Conservation (phyloP, 2,888 invertebrate species). For the Strigamia transsilvanica region DNA sequence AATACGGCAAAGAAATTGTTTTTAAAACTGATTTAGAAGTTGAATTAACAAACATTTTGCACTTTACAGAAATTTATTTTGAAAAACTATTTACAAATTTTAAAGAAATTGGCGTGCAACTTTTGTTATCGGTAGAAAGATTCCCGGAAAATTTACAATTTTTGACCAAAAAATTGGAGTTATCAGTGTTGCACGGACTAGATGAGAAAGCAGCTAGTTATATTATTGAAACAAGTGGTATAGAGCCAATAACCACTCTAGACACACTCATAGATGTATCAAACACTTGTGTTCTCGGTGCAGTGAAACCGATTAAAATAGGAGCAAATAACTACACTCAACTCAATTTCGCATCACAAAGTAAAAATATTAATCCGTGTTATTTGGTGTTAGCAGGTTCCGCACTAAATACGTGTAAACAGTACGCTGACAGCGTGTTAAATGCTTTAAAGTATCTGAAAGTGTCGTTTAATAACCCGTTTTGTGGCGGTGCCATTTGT, state of each 20-base stretch:
- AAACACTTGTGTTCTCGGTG: not conserved
- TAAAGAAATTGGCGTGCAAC: not conserved
- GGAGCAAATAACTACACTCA: not conserved
- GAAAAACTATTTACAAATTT: constrained; percentile 9
- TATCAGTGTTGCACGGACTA: constrained; percentile 24
- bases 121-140: constrained; percentile 8
- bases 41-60: not conserved
- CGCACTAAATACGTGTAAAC: not conserved
- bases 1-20: not conserved
- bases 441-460: not conserved
- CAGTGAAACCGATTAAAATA: not conserved
- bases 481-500: not conserved
- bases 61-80: not conserved
- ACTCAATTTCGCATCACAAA: not conserved
- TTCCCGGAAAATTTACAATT: not conserved
- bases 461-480: not conserved
- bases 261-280: not conserved
- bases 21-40: not conserved
- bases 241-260: not conserved
- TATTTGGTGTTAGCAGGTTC: not conserved
- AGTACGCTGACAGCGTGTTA: not conserved
- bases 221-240: not conserved
- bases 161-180: not conserved
- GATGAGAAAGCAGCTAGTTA: constrained; percentile 2
- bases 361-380: not conserved